Evolutionary conservation across 1,140 invertebrate species (phyloP), one percentile per base, ranked within the genome.

Genomic region (Ruditapes philippinarum): DNA sequence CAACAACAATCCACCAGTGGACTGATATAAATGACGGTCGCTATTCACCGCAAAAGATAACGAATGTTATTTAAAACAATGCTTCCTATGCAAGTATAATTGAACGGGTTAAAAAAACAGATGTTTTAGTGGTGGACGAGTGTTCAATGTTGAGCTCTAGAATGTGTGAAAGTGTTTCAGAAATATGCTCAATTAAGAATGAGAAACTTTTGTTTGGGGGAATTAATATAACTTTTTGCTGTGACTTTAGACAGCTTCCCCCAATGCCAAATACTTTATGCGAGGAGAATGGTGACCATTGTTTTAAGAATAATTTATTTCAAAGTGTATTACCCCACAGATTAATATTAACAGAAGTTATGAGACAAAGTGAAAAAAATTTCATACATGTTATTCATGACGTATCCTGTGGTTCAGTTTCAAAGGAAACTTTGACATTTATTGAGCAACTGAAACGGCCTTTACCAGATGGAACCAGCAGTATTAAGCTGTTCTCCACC

Each of bases 221-320:
- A 51, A 9, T 68, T 11, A 9, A 68, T 9, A 68, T 74, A 33
- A 74, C 36, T 31, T 42, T 74, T 17, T 74, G 70, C 36, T 14
- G 70, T 7, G 70, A 74, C 25, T 74, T 74, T 74, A 31, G 14
- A 9, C 70, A 74, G 38, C 70, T 74, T 74, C 70, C 70, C 31
- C 70, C 70, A 17, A 33, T 74, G 14, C 14, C 70, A 17, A 74
- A 74, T 74, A 31, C 5, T 38, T 38, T 33, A 17, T 74, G 36
- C 33, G 14, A 42, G 5, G 70, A 74, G 11, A 25, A 33, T 25
- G 70, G 70, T 14, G 11, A 74, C 11, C 36, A 36, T 38, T 74
- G 70, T 14, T 74, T 74, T 51, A 51, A 9, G 22, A 22, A 9
- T 11, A 12, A 9, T 11, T 11, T 11, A 12, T 76, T 68, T 33